Evolutionary conservation across 2,113 vertebrate species (phyloP).

Genomic region (Nipponia nippon): DNA sequence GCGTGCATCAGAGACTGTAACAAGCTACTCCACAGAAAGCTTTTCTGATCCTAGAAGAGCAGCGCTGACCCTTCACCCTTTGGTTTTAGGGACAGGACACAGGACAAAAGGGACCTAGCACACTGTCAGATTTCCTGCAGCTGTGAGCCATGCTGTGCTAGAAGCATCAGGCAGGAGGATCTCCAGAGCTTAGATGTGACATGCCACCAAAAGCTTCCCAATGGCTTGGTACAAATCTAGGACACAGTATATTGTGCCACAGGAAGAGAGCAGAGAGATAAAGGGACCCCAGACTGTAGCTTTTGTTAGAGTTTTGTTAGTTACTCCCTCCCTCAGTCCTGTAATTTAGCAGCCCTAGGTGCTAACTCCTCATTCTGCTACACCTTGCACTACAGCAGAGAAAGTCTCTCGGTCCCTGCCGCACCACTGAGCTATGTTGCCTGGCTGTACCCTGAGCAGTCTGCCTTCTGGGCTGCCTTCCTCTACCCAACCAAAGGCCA

Average conservation of each 20-base stretch:
- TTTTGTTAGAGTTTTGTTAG: neutral
- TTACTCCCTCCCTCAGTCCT: neutral
- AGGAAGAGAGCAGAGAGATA: neutral
- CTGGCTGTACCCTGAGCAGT: neutral
- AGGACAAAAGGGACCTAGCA: neutral
- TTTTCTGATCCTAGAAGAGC: neutral
- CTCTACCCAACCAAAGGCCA: neutral
- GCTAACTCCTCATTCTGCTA: neutral
- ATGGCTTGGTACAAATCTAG: neutral
- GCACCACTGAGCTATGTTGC: neutral
- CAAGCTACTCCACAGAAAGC: neutral
- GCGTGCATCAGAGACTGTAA: accelerated
- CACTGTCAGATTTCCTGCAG: neutral
- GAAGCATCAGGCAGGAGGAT: neutral
- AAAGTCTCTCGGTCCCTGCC: neutral
- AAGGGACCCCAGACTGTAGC: neutral
- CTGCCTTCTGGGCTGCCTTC: neutral
- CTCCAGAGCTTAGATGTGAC: neutral
- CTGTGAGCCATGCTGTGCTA: neutral
- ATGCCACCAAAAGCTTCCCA: neutral
- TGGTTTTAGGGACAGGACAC: neutral
- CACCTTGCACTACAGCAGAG: neutral
- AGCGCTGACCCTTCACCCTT: accelerated
- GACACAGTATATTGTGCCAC: neutral
- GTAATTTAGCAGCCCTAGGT: neutral